Percentiles rank a stretch among this genome's conserved stretches.
These are phyloP conservation scores for Amazona vittata DNA, from an alignment of 2,113 vertebrate species.

Conservation along the genomic window DNA sequence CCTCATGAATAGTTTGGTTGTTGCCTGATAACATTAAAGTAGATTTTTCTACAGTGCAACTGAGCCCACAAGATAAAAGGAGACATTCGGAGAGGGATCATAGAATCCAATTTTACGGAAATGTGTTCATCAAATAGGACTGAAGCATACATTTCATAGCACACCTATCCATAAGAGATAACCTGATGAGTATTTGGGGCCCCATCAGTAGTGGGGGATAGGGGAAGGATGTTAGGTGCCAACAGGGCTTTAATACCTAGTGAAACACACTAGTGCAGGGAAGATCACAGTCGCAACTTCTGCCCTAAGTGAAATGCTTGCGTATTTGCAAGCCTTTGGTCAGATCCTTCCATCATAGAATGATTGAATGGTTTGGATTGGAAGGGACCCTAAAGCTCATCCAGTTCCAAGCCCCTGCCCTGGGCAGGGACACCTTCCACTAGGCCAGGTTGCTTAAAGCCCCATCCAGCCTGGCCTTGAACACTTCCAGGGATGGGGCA, in stretches of 20 bases:
- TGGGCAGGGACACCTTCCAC: background rate
- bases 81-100: background rate
- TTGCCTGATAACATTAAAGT: background rate
- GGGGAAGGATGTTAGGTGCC: background rate
- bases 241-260: background rate
- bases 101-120: background rate
- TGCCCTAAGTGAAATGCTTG: background rate
- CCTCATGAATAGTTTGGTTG: background rate
- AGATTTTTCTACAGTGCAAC: background rate
- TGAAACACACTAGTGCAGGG: background rate
- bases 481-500: background rate
- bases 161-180: background rate
- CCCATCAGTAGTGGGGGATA: background rate
- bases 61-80: background rate
- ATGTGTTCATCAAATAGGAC: background rate
- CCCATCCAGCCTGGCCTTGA: background rate
- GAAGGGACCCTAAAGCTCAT: background rate
- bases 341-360: background rate
- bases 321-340: background rate
- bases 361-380: background rate
- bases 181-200: background rate
- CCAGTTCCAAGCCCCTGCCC: background rate
- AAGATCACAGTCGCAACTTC: background rate
- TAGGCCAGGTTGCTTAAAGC: background rate
- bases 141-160: accelerated